These are phyloP conservation scores for Megaceryle torquata DNA, from an alignment of 2,113 vertebrate species.

Conservation along the genomic window DNA sequence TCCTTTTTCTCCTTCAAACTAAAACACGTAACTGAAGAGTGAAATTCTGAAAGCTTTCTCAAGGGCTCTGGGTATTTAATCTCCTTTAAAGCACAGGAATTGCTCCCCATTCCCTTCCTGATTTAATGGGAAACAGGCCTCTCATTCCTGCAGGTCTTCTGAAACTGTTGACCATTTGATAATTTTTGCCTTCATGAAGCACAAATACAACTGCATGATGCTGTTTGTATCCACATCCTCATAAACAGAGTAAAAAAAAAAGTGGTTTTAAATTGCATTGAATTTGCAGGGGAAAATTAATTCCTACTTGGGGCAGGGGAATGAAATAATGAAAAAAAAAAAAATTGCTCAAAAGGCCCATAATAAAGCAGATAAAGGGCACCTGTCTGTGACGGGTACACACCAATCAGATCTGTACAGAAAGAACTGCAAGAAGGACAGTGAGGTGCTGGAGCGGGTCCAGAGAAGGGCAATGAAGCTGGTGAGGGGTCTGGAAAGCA, in stretches of 20 bases:
- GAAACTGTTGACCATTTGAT: not conserved
- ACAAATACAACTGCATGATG: not conserved
- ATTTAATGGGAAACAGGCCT: conserved; percentile 14
- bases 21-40: not conserved
- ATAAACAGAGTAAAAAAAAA: not conserved
- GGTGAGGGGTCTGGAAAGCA: no score
- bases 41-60: not conserved
- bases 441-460: no score
- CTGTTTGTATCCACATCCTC: not conserved
- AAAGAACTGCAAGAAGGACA: not conserved
- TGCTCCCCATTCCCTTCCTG: not conserved
- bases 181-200: not conserved
- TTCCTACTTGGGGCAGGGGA: not conserved
- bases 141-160: not conserved
- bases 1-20: not conserved
- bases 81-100: not conserved
- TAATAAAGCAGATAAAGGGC: not conserved
- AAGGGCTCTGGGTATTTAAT: not conserved
- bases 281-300: not conserved
- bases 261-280: not conserved
- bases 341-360: not conserved
- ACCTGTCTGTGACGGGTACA: not conserved
- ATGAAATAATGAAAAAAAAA: not conserved
- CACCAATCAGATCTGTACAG: not conserved
- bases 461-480: no score